phyloP scores from a whole-genome alignment of 1,140 invertebrate genomes.

The Scylla paramamosain region DNA sequence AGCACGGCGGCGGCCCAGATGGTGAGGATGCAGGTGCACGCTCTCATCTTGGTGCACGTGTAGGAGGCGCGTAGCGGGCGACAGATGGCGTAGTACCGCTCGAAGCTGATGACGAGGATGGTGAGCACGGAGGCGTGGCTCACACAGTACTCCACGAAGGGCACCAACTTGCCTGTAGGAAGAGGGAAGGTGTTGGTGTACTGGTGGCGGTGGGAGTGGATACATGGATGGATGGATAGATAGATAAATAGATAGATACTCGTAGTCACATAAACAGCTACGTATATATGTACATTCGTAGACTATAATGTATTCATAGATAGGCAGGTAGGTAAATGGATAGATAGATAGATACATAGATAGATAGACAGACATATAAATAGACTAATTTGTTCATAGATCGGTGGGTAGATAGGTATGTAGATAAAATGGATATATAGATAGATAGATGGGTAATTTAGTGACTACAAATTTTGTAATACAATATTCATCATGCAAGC shows the following conservation, averaged over 20 bases:
- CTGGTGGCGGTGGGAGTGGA: too few species aligned
- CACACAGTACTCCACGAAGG: constrained; percentile 96
- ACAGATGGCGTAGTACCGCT: constrained; percentile 95
- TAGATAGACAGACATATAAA: constrained; percentile 7
- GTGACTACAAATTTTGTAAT: too few species aligned
- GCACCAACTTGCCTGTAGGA: constrained; percentile 85
- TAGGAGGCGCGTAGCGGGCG: constrained; percentile 94
- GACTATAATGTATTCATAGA: too few species aligned
- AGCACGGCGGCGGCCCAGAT: constrained; percentile 84
- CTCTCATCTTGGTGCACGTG: constrained; percentile 93
- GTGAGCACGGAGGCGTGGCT: constrained; percentile 96
- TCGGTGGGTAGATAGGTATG: constrained; percentile 35
- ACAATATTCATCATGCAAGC: too few species aligned
- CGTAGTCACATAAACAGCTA: too few species aligned
- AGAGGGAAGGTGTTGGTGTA: background rate
- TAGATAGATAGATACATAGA: background rate
- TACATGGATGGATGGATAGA: background rate
- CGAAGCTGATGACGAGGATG: constrained; percentile 87
- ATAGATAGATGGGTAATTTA: background rate
- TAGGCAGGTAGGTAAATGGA: too few species aligned
- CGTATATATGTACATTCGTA: too few species aligned
- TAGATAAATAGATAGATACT: background rate
- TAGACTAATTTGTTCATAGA: constrained; percentile 18
- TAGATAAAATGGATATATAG: background rate
- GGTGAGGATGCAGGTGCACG: constrained; percentile 89